These are phyloP conservation scores for Crotalus viridis DNA, from an alignment of 2,113 vertebrate species.

Conservation along the genomic window DNA sequence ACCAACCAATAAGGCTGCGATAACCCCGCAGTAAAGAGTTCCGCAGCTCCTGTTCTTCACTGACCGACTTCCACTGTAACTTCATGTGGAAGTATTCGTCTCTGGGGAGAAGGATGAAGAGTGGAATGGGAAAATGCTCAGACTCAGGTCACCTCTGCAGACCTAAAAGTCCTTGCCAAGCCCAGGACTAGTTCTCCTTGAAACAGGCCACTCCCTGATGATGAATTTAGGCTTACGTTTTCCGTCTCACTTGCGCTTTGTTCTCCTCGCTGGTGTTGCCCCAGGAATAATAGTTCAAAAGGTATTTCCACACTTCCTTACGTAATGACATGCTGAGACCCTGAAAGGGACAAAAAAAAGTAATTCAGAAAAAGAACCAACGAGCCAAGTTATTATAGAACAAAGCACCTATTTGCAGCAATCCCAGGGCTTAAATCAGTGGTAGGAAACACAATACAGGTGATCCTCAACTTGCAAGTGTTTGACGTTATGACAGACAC, in stretches of 20 bases:
- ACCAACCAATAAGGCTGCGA: slow-evolving; percentile 84
- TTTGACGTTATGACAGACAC: neutral
- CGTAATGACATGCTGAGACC: slow-evolving; percentile 76
- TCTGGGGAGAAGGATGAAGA: slow-evolving; percentile 49
- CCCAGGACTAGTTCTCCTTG: neutral
- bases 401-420: too few species aligned
- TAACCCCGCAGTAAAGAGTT: slow-evolving; percentile 87
- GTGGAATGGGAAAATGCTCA: neutral
- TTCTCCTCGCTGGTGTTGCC: slow-evolving; percentile 78
- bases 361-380: too few species aligned
- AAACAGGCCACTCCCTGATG: neutral
- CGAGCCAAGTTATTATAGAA: neutral
- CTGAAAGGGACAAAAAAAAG: slow-evolving; percentile 55
- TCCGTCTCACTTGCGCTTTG: slow-evolving; percentile 75
- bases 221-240: slow-evolving; percentile 75
- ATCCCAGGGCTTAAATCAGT: neutral
- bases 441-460: neutral
- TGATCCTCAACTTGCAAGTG: neutral
- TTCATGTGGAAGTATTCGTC: slow-evolving; percentile 94
- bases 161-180: neutral
- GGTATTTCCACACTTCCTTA: slow-evolving; percentile 88
- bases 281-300: slow-evolving; percentile 88
- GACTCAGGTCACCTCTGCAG: neutral
- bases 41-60: slow-evolving; percentile 86
- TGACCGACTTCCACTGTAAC: slow-evolving; percentile 91